Conservation (phyloP, 2,888 invertebrate genomes). For the Petrolisthes cinctipes region DNA sequence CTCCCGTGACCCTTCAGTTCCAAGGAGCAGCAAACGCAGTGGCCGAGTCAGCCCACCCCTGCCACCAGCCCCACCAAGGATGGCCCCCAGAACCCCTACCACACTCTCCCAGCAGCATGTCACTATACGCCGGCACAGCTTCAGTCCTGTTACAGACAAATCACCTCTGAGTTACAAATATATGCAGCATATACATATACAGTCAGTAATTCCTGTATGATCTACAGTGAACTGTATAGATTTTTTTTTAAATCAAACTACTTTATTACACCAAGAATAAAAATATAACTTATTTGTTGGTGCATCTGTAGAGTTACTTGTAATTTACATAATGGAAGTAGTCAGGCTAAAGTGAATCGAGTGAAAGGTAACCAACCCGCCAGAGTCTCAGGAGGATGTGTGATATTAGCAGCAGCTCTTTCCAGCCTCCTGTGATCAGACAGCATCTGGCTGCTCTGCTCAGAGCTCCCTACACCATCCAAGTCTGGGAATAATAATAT, state of each 20-base stretch:
- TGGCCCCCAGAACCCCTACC: constrained; percentile 86
- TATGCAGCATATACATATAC: not conserved
- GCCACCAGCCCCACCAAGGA: constrained; percentile 72
- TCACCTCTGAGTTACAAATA: not conserved
- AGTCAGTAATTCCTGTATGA: not conserved
- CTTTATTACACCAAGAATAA: too few species aligned
- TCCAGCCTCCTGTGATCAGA: constrained; percentile 89
- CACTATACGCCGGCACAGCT: constrained; percentile 76
- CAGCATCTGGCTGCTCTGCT: constrained; percentile 79
- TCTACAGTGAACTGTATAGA: too few species aligned
- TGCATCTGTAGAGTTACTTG: too few species aligned
- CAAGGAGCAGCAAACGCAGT: constrained; percentile 69
- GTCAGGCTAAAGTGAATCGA: too few species aligned
- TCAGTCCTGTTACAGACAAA: constrained; percentile 67
- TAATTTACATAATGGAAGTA: too few species aligned
- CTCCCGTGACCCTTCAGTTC: constrained; percentile 71
- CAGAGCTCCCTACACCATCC: constrained; percentile 83
- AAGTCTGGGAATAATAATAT: constrained; percentile 75
- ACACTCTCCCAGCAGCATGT: constrained; percentile 94
- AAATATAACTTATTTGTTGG: too few species aligned
- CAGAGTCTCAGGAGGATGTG: constrained; percentile 79
- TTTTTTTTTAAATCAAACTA: too few species aligned
- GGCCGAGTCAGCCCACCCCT: constrained; percentile 45
- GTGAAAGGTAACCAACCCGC: constrained; percentile 74
- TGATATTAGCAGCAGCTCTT: constrained; percentile 80